Evolutionary conservation across 2,797 vertebrate genomes (phyloP).

Genomic region (Otolemur crassicaudatus): DNA sequence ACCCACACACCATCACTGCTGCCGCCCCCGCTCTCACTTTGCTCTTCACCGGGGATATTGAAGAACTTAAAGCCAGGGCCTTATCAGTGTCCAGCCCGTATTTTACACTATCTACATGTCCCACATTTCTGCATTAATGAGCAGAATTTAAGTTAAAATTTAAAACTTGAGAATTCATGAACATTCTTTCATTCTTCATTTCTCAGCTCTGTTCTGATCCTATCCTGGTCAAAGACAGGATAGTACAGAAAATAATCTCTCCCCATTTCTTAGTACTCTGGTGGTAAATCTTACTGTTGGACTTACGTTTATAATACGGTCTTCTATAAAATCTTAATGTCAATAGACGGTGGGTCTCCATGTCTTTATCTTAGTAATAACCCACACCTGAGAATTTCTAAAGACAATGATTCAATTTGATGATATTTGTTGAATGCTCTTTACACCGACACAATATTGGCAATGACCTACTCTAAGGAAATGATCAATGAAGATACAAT

Average conservation of each 20-base stretch:
- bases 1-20: not conserved
- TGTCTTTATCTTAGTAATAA: not conserved
- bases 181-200: not conserved
- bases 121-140: not conserved
- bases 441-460: conserved; percentile 14
- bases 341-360: not conserved
- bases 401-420: conserved; percentile 3
- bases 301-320: not conserved
- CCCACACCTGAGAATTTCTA: not conserved
- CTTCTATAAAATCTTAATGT: conserved; percentile 35
- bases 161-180: not conserved
- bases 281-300: not conserved
- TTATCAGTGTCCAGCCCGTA: not conserved
- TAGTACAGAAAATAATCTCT: not conserved
- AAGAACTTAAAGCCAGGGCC: not conserved
- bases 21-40: not conserved
- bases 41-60: not conserved
- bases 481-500: conserved; percentile 11
- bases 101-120: not conserved
- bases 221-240: not conserved
- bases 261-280: conserved; percentile 6
- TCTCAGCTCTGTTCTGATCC: not conserved
- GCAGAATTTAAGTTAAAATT: conserved; percentile 17
- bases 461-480: conserved; percentile 18
- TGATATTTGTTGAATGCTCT: not conserved